phyloP scores from a whole-genome alignment of 2,888 invertebrate genomes.

The Stegophylla sp. region DNA sequence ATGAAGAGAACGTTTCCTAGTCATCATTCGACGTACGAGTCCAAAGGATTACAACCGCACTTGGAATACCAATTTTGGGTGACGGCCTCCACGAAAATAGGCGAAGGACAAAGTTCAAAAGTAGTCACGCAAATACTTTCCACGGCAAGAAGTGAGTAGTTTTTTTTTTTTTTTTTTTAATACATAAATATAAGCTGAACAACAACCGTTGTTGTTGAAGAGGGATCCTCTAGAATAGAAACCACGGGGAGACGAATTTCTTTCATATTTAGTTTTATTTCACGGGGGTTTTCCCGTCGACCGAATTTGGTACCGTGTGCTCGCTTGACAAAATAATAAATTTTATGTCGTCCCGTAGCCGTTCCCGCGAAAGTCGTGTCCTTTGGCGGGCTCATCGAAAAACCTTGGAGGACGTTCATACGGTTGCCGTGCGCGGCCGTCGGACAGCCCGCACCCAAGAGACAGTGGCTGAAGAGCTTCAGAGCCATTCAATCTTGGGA shows the following conservation, averaged over 20 bases:
- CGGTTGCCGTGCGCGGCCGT: conserved; percentile 73
- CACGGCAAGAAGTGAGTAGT: conserved; percentile 69
- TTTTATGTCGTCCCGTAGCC: conserved; percentile 61
- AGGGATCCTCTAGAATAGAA: too few relatives aligned
- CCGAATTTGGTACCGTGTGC: too few relatives aligned
- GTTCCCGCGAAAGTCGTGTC: conserved; percentile 76
- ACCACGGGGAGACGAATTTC: too few relatives aligned
- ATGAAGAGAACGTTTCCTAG: conserved; percentile 73
- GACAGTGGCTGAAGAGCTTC: conserved; percentile 73
- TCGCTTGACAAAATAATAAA: too few relatives aligned
- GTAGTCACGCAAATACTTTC: conserved; percentile 73
- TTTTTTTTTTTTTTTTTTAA: too few relatives aligned
- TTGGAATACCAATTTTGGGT: conserved; percentile 82
- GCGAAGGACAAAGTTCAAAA: conserved; percentile 77
- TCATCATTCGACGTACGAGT: conserved; percentile 73
- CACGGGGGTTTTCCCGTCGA: too few relatives aligned
- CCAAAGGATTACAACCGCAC: conserved; percentile 73
- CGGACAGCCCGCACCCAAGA: conserved; percentile 69
- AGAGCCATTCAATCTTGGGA: conserved; percentile 59
- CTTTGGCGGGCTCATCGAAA: conserved; percentile 73
- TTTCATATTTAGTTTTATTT: too few relatives aligned
- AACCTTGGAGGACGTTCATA: conserved; percentile 74
- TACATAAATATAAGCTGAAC: too few relatives aligned
- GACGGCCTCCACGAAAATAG: conserved; percentile 78
- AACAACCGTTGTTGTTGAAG: too few relatives aligned